phyloP scores from a whole-genome alignment of 2,888 invertebrate genomes.

The Drosophila limbata region DNA sequence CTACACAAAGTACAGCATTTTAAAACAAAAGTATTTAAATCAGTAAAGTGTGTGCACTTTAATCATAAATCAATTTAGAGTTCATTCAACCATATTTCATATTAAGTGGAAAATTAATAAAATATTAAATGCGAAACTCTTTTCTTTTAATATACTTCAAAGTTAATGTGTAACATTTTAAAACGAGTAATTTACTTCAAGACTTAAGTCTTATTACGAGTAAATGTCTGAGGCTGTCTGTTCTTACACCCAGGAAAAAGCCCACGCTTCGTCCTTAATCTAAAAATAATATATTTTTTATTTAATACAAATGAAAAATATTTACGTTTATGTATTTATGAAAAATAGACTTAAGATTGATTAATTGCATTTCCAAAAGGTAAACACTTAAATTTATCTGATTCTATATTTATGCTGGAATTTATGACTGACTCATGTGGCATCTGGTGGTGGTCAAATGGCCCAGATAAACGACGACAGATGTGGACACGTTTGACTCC shows the following conservation, averaged over 20 bases:
- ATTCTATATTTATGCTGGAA: background rate
- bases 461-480: conserved; percentile 20
- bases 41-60: background rate
- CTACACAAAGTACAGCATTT: too few species aligned
- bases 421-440: conserved; percentile 17
- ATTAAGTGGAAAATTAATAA: background rate
- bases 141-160: too few species aligned
- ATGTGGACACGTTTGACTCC: conserved; percentile 21
- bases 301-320: too few species aligned
- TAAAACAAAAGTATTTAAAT: background rate
- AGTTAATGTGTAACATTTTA: too few species aligned
- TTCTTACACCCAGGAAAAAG: background rate
- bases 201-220: background rate
- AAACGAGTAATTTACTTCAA: background rate
- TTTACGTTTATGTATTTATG: too few species aligned
- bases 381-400: too few species aligned
- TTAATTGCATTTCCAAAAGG: background rate
- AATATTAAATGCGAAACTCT: background rate
- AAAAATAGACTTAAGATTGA: background rate
- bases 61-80: background rate
- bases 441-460: conserved; percentile 28
- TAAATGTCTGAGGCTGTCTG: too few species aligned
- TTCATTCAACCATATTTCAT: too few species aligned
- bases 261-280: too few species aligned
- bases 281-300: too few species aligned